phyloP scores from a whole-genome alignment of 2,888 invertebrate species.

The Metalampra italica region DNA sequence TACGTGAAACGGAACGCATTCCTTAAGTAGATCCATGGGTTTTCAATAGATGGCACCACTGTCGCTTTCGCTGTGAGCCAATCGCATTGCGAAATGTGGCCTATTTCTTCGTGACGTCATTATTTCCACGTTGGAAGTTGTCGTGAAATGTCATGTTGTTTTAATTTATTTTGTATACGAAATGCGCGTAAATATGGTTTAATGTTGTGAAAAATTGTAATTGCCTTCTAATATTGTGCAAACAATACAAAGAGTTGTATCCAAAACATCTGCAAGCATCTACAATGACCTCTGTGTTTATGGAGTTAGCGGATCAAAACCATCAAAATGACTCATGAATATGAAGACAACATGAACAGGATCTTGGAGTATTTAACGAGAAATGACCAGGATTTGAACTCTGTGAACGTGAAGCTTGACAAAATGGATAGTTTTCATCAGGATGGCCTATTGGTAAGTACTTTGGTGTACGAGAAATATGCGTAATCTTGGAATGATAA shows the following conservation, averaged over 20 bases:
- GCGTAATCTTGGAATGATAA: conserved; percentile 44
- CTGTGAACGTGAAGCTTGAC: conserved; percentile 35
- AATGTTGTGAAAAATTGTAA: conserved; percentile 17
- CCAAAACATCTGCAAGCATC: background rate
- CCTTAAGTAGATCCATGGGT: background rate
- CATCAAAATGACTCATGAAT: conserved; percentile 50
- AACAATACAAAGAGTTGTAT: conserved; percentile 7
- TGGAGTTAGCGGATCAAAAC: conserved; percentile 23
- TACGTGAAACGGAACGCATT: conserved; percentile 4
- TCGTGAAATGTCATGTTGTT: conserved; percentile 60
- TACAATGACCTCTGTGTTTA: conserved; percentile 37
- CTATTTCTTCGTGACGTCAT: conserved; percentile 78
- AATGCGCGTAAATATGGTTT: conserved; percentile 29
- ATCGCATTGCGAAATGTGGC: conserved; percentile 64
- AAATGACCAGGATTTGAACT: conserved; percentile 50
- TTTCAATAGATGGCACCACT: conserved; percentile 11
- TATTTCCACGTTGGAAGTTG: conserved; percentile 83
- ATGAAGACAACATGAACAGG: conserved; percentile 53
- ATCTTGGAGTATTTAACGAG: conserved; percentile 61
- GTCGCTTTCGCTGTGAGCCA: conserved; percentile 35
- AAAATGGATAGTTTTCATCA: conserved; percentile 64
- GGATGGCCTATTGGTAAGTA: conserved; percentile 62
- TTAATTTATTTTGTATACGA: conserved; percentile 48
- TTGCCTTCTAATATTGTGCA: conserved; percentile 15
- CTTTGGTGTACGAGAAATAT: conserved; percentile 18